Percentiles rank a stretch among this genome's conserved stretches.
Conservation (phyloP, 1,140 invertebrate species). For the Hetaerina americana region DNA sequence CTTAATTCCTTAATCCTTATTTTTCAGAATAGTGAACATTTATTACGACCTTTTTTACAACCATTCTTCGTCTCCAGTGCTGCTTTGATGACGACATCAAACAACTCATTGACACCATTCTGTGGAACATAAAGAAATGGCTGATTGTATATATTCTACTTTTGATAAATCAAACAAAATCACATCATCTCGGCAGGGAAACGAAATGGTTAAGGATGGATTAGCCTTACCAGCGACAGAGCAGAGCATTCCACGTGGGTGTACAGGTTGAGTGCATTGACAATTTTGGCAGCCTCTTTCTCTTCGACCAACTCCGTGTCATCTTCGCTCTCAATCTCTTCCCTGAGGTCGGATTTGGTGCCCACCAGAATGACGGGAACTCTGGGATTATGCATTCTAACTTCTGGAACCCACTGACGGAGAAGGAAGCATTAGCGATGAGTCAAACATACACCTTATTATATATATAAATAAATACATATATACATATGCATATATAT, state of each 20-base stretch:
- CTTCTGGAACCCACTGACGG: slow-evolving; percentile 48
- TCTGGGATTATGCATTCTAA: slow-evolving; percentile 46
- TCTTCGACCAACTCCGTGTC: background rate
- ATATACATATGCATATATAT: too few relatives aligned
- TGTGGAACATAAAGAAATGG: background rate
- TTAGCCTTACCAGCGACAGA: slow-evolving; percentile 15
- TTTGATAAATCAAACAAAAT: too few relatives aligned
- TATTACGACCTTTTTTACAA: background rate
- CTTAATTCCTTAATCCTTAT: too few relatives aligned
- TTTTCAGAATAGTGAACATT: background rate
- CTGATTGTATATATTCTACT: too few relatives aligned
- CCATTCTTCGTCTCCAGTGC: background rate
- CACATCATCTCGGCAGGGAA: too few relatives aligned
- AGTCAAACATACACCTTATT: too few relatives aligned
- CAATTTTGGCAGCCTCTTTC: background rate
- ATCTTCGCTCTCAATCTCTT: slow-evolving; percentile 32
- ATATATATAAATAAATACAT: too few relatives aligned
- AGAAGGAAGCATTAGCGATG: background rate
- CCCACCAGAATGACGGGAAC: slow-evolving; percentile 50
- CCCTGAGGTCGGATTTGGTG: slow-evolving; percentile 40
- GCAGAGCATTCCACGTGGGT: background rate
- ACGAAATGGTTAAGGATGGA: too few relatives aligned
- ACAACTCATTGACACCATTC: background rate
- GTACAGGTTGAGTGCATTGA: background rate
- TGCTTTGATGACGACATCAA: background rate